Evolutionary conservation across 2,888 invertebrate species (phyloP).

Genomic region (Periphyllus acericola): DNA sequence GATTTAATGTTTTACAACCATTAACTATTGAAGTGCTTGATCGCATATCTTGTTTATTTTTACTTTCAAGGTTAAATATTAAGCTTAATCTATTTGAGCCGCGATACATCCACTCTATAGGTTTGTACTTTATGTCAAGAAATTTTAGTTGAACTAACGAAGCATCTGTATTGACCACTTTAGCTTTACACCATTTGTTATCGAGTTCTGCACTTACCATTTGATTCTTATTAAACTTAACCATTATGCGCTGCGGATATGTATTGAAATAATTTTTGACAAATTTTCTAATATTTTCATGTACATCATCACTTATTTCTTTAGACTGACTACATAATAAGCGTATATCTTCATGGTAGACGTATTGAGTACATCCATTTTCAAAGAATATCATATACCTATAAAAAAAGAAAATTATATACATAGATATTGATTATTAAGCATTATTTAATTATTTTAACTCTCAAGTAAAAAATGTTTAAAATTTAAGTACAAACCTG

Average conservation of each 20-base stretch:
- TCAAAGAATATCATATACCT: slow-evolving; percentile 93
- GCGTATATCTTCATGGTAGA: slow-evolving; percentile 75
- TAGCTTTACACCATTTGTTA: slow-evolving; percentile 80
- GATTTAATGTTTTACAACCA: not conserved
- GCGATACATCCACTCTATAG: slow-evolving; percentile 93
- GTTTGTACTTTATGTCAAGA: slow-evolving; percentile 71
- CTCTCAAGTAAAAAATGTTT: not conserved
- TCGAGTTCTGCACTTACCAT: slow-evolving; percentile 88
- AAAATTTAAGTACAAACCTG: slow-evolving; percentile 70
- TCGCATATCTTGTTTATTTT: not conserved
- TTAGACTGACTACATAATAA: slow-evolving; percentile 76
- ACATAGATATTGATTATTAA: too few relatives aligned
- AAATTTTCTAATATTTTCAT: slow-evolving; percentile 75
- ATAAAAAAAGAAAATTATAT: slow-evolving; percentile 64
- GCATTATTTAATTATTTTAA: too few relatives aligned
- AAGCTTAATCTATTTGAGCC: slow-evolving; percentile 79
- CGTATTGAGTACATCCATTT: slow-evolving; percentile 91
- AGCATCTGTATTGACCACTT: slow-evolving; percentile 85
- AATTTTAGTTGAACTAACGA: slow-evolving; percentile 89
- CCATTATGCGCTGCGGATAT: slow-evolving; percentile 90
- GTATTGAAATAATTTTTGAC: slow-evolving; percentile 83
- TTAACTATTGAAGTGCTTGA: not conserved
- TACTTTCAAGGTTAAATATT: not conserved
- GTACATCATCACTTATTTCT: slow-evolving; percentile 90
- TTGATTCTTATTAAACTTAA: slow-evolving; percentile 82